Percentiles rank a stretch among this genome's conserved stretches.
These are phyloP conservation scores for Avahi laniger DNA, from an alignment of 2,797 vertebrate genomes.

Conservation along the genomic window DNA sequence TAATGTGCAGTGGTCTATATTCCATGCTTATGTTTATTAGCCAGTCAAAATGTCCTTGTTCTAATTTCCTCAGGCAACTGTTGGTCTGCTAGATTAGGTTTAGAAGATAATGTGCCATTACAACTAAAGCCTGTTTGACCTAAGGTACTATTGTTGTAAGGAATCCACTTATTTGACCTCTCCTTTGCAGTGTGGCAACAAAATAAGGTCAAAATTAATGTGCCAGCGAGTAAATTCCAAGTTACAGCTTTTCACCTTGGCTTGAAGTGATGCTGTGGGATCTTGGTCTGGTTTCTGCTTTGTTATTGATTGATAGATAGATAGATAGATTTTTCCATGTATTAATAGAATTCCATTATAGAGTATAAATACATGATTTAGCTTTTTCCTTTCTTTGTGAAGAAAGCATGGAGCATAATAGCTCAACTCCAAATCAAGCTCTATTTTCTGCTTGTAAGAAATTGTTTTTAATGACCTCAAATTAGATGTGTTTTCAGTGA, in stretches of 20 bases:
- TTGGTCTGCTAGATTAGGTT: constrained; percentile 19
- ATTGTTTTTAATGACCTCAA: constrained; percentile 19
- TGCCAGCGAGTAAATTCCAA: constrained; percentile 11
- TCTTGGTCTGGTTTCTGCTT: not conserved
- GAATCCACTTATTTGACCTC: not conserved
- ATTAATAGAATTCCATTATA: not conserved
- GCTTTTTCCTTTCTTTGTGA: not conserved
- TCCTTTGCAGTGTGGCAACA: not conserved
- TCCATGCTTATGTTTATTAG: constrained; percentile 30
- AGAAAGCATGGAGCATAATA: not conserved
- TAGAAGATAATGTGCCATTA: not conserved
- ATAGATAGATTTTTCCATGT: not conserved
- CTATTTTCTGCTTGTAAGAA: not conserved
- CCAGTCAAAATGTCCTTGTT: not conserved
- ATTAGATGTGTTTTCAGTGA: constrained; percentile 3
- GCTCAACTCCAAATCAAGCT: not conserved
- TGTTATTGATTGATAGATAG: not conserved
- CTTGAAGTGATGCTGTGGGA: not conserved
- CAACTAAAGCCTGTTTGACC: not conserved
- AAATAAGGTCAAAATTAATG: constrained; percentile 17
- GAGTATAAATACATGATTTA: not conserved
- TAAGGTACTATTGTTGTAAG: not conserved
- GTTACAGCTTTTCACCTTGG: not conserved
- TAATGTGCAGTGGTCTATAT: not conserved
- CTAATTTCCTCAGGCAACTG: constrained; percentile 12